phyloP scores from a whole-genome alignment of 1,140 invertebrate species.

The Trachymyrmex septentrionalis region DNA sequence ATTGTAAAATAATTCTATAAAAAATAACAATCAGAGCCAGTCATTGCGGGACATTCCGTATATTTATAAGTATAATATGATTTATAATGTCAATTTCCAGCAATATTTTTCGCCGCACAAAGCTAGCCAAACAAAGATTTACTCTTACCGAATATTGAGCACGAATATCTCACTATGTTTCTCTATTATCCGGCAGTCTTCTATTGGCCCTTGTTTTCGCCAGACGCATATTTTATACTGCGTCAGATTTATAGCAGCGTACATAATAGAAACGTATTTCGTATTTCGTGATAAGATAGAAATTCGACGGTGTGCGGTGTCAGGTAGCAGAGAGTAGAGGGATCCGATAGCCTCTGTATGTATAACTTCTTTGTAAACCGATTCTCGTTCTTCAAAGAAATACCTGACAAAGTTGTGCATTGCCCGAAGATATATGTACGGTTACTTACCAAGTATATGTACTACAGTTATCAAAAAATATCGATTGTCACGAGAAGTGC shows the following conservation, averaged over 20 bases:
- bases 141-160: slow-evolving; percentile 49
- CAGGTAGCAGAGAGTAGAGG: neutral
- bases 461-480: slow-evolving; percentile 1
- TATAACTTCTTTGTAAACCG: slow-evolving; percentile 37
- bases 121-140: slow-evolving; percentile 46
- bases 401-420: slow-evolving; percentile 10
- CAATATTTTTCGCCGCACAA: neutral
- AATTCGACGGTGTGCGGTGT: slow-evolving; percentile 17
- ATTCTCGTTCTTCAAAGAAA: slow-evolving; percentile 23
- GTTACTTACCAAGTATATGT: slow-evolving; percentile 8
- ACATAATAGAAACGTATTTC: slow-evolving; percentile 52
- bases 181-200: slow-evolving; percentile 34
- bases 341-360: slow-evolving; percentile 14
- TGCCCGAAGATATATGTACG: neutral
- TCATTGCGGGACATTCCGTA: too few species aligned
- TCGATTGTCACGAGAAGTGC: neutral
- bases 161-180: slow-evolving; percentile 37
- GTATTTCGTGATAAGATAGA: slow-evolving; percentile 49
- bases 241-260: slow-evolving; percentile 39
- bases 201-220: slow-evolving; percentile 27
- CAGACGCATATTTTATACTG: slow-evolving; percentile 43
- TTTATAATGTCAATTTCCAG: slow-evolving; percentile 21
- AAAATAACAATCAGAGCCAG: neutral
- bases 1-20: neutral
- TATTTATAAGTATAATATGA: neutral